A percentile compares a stretch with the other conserved stretches of the same genome.
Evolutionary conservation across 1,140 invertebrate species (phyloP).

Genomic region (Nasonia longicornis): DNA sequence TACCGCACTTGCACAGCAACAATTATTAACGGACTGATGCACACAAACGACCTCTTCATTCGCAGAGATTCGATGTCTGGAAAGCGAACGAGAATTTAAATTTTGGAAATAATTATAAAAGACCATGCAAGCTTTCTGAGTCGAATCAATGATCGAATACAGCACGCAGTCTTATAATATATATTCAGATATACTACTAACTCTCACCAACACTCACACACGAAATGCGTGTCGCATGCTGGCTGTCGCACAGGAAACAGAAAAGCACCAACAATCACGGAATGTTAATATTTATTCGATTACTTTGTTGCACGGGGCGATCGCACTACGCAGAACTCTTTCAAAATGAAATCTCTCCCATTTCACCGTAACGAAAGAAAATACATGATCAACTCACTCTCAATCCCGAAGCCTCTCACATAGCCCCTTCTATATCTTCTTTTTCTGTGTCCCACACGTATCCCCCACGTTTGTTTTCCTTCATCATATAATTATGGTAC

Average conservation of each 20-base stretch:
- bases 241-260: constrained; percentile 46
- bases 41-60: constrained; percentile 7
- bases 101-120: no score
- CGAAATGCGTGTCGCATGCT: constrained; percentile 55
- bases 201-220: constrained; percentile 34
- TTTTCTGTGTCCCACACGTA: background rate
- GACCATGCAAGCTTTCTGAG: constrained; percentile 14
- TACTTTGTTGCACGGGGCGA: constrained; percentile 55
- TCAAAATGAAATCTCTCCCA: constrained; percentile 17
- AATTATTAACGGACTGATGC: constrained; percentile 49
- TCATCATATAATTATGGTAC: background rate
- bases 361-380: constrained; percentile 39
- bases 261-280: constrained; percentile 31
- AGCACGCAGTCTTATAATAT: constrained; percentile 5
- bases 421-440: background rate
- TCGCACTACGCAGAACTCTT: constrained; percentile 51
- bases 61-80: constrained; percentile 20
- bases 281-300: constrained; percentile 43
- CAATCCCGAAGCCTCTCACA: background rate
- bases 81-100: background rate
- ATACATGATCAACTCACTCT: constrained; percentile 12
- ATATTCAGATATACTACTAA: background rate
- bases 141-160: constrained; percentile 30
- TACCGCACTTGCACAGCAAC: constrained; percentile 53
- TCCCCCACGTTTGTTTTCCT: constrained; percentile 6